Evolutionary conservation across 2,113 vertebrate genomes (phyloP).

Genomic region (Eolophus roseicapilla): DNA sequence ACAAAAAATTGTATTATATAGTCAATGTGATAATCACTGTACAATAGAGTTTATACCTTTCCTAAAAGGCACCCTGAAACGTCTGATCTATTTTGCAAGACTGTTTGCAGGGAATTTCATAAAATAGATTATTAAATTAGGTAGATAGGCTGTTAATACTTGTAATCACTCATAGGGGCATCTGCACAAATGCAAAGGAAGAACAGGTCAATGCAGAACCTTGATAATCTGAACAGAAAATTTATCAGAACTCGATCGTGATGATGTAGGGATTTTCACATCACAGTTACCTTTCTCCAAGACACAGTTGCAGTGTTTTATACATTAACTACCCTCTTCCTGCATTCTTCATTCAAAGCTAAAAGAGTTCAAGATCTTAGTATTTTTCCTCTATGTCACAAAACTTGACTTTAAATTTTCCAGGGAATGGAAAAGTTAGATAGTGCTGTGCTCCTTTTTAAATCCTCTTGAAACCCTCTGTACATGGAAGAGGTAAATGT

Average conservation of each 20-base stretch:
- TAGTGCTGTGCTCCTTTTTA: not conserved
- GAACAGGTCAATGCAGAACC: not conserved
- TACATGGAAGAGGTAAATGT: not conserved
- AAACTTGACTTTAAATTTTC: not conserved
- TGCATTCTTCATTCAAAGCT: not conserved
- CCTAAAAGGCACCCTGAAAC: not conserved
- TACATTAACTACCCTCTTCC: not conserved
- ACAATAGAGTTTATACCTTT: not conserved
- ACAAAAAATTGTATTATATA: conserved; percentile 14
- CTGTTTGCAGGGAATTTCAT: not conserved
- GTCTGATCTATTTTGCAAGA: not conserved
- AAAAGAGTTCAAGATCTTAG: not conserved
- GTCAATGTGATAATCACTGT: not conserved
- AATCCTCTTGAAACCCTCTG: not conserved
- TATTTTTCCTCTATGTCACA: not conserved
- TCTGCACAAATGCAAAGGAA: not conserved
- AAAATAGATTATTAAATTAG: not conserved
- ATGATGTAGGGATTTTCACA: not conserved
- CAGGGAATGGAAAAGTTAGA: not conserved
- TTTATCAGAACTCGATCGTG: not conserved
- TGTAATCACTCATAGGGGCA: not conserved
- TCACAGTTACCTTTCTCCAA: not conserved
- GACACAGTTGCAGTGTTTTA: not conserved
- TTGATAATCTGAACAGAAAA: not conserved
- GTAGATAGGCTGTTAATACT: not conserved